Conservation (phyloP, 1,140 invertebrate species). For the Wiebesia pumilae region DNA sequence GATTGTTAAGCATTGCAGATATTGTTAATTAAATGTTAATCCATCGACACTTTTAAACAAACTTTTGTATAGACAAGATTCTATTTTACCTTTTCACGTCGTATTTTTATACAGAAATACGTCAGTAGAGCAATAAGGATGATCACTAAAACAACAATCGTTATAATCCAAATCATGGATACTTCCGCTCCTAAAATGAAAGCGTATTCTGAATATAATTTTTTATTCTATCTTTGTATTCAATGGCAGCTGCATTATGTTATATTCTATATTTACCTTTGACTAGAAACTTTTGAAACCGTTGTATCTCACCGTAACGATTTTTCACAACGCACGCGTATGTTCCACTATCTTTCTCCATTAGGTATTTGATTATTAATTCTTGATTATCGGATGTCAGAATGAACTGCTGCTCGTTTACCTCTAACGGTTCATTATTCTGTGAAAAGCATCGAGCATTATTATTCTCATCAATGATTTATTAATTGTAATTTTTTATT, state of each 20-base stretch:
- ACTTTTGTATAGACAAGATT: not conserved
- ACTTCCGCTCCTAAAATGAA: slow-evolving; percentile 59
- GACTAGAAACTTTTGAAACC: slow-evolving; percentile 68
- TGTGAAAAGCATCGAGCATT: slow-evolving; percentile 52
- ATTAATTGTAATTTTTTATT: slow-evolving; percentile 36
- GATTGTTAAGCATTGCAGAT: not conserved
- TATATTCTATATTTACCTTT: slow-evolving; percentile 63
- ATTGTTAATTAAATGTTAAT: no score
- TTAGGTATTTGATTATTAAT: slow-evolving; percentile 68
- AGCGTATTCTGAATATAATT: not conserved
- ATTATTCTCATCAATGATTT: not conserved
- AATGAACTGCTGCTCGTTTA: slow-evolving; percentile 65
- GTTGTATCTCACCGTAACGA: slow-evolving; percentile 62
- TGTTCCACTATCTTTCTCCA: slow-evolving; percentile 67
- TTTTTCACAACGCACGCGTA: slow-evolving; percentile 69
- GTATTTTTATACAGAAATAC: slow-evolving; percentile 76
- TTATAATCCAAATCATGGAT: slow-evolving; percentile 62
- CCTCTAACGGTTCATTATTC: slow-evolving; percentile 57
- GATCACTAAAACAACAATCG: slow-evolving; percentile 74
- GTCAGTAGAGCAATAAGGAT: slow-evolving; percentile 70
- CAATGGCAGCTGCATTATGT: not conserved
- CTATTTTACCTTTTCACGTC: slow-evolving; percentile 76
- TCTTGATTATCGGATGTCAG: slow-evolving; percentile 62
- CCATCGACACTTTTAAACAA: not conserved
- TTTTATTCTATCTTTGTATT: not conserved